Evolutionary conservation across 2,888 invertebrate species (phyloP).

Genomic region (Druceiella hillmani): DNA sequence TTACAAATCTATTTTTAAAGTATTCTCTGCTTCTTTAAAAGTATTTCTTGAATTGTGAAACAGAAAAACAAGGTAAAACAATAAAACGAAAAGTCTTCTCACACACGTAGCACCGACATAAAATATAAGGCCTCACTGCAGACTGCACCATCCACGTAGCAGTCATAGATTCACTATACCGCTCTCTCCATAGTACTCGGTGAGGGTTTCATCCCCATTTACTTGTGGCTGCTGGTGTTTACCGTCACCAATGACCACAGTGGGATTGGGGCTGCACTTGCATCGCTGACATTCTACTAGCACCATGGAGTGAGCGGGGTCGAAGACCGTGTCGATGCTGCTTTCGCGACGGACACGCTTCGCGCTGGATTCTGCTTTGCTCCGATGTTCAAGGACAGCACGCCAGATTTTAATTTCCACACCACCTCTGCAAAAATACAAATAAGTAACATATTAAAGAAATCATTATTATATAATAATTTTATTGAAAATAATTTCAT

Average conservation of each 20-base stretch:
- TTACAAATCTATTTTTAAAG: no score
- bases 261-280: constrained; percentile 35
- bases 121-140: constrained; percentile 30
- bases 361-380: constrained; percentile 28
- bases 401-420: constrained; percentile 82
- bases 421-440: constrained; percentile 59
- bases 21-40: no score
- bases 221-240: constrained; percentile 24
- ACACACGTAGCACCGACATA: no score
- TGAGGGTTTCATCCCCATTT: constrained; percentile 33
- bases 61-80: no score
- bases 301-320: constrained; percentile 40
- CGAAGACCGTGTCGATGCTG: constrained; percentile 44
- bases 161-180: constrained; percentile 43
- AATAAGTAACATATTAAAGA: no score
- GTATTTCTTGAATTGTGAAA: no score
- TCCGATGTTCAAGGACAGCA: constrained; percentile 61
- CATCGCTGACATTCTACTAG: constrained; percentile 41
- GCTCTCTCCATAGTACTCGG: constrained; percentile 35
- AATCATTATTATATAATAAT: no score
- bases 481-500: no score
- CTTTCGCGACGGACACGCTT: constrained; percentile 33
- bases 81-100: no score
- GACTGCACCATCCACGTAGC: constrained; percentile 50
- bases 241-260: constrained; percentile 35